These are phyloP conservation scores for Menidia menidia DNA, from an alignment of 2,797 vertebrate genomes.

Conservation along the genomic window DNA sequence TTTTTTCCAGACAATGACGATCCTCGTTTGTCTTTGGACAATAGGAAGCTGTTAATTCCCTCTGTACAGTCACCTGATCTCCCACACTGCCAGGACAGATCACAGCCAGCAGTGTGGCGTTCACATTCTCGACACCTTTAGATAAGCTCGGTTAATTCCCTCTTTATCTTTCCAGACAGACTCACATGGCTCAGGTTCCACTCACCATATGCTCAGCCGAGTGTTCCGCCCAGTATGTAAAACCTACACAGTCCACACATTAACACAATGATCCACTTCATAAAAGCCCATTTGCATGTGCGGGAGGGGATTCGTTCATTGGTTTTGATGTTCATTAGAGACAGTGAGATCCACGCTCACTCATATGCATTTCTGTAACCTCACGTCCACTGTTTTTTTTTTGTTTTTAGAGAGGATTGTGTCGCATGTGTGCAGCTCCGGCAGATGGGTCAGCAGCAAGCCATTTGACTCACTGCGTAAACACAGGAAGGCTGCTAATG, in stretches of 20 bases:
- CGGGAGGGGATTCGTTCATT: conserved; percentile 14
- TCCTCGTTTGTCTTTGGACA: conserved; percentile 38
- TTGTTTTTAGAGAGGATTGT: conserved; percentile 19
- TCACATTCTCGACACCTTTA: conserved; percentile 42
- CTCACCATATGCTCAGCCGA: conserved; percentile 54
- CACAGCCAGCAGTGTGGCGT: conserved; percentile 38
- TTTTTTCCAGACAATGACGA: conserved; percentile 26
- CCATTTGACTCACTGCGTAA: conserved; percentile 60
- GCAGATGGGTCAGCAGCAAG: conserved; percentile 63
- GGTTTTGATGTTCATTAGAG: conserved; percentile 21
- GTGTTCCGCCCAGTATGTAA: conserved; percentile 30
- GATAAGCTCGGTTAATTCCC: conserved; percentile 44
- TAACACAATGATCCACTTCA: conserved; percentile 8
- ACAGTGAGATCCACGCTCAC: conserved; percentile 6
- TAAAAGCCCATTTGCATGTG: background rate
- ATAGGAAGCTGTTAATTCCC: conserved; percentile 48
- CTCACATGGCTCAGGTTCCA: conserved; percentile 13
- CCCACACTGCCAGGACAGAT: conserved; percentile 24
- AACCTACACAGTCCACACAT: conserved; percentile 17
- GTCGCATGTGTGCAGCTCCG: conserved; percentile 19
- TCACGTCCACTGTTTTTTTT: background rate
- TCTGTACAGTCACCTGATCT: conserved; percentile 52
- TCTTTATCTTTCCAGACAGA: conserved; percentile 25
- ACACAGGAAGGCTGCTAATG: conserved; percentile 56
- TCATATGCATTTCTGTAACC: conserved; percentile 14